Evolutionary conservation across 2,797 vertebrate genomes (phyloP).

Genomic region (Eupleurogrammus muticus): DNA sequence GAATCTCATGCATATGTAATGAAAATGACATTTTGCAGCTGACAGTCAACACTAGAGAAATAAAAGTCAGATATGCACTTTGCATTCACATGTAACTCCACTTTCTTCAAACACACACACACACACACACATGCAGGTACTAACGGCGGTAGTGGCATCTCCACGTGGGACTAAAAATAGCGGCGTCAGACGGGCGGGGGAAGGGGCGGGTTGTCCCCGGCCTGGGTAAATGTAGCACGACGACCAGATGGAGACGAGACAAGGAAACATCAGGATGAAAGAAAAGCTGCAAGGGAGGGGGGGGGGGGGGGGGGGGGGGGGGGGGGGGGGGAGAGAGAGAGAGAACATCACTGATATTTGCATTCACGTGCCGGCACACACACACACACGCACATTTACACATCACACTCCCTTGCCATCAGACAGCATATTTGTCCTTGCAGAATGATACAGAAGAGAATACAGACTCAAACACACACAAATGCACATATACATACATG

Average conservation of each 20-base stretch:
- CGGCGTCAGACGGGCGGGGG: constrained; percentile 38
- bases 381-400: constrained; percentile 10
- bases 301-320: constrained; percentile 28
- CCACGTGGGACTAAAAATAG: constrained; percentile 78
- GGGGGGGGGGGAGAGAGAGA: constrained; percentile 29
- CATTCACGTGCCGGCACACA: constrained; percentile 48
- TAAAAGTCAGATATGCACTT: neutral
- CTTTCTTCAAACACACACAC: neutral
- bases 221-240: constrained; percentile 76
- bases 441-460: neutral
- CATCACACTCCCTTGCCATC: constrained; percentile 7
- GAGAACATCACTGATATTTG: constrained; percentile 36
- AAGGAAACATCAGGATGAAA: constrained; percentile 57
- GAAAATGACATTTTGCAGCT: neutral
- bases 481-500: neutral
- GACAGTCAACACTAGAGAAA: neutral
- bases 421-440: constrained; percentile 12
- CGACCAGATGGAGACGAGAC: constrained; percentile 68
- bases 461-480: neutral
- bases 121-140: constrained; percentile 1
- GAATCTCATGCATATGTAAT: neutral
- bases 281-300: constrained; percentile 32
- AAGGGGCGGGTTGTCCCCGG: constrained; percentile 71
- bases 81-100: neutral
- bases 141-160: too few relatives aligned